Percentiles rank a stretch among this genome's conserved stretches.
Evolutionary conservation across 2,113 vertebrate species (phyloP).

Genomic region (Chaetodon auriga): DNA sequence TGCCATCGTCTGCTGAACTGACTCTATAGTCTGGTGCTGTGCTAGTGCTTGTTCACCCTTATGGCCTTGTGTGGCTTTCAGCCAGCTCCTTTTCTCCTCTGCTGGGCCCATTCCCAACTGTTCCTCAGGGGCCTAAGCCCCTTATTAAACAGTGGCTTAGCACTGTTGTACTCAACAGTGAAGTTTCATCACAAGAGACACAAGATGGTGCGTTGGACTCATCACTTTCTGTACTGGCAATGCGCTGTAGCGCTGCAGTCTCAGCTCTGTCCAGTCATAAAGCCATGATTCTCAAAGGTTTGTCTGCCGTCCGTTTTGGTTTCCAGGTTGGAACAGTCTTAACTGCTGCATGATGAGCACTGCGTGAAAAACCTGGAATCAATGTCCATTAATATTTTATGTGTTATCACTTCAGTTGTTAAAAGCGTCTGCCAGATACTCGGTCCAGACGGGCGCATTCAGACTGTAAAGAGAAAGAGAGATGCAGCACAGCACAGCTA

Average conservation of each 20-base stretch:
- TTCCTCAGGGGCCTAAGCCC: background rate
- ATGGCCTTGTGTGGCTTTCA: conserved; percentile 1
- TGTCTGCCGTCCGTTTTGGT: conserved; percentile 4
- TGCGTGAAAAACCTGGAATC: background rate
- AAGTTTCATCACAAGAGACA: background rate
- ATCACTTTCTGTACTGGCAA: background rate
- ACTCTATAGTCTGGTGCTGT: conserved; percentile 4
- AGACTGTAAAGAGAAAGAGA: background rate
- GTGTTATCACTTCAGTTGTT: conserved; percentile 4
- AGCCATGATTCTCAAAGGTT: background rate
- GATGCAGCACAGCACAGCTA: background rate
- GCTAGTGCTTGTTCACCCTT: background rate
- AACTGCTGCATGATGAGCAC: background rate
- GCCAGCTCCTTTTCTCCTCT: background rate
- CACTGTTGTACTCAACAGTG: background rate
- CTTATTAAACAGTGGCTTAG: background rate
- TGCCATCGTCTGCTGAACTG: background rate
- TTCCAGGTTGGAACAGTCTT: background rate
- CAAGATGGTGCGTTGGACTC: background rate
- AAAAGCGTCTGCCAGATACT: conserved; percentile 8
- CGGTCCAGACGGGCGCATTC: background rate
- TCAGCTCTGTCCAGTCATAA: background rate
- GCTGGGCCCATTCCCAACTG: background rate
- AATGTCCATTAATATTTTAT: conserved; percentile 8
- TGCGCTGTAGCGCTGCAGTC: too few species aligned